Base-by-base conservation (phyloP, 1,140 invertebrate genomes). In the Battus philenor region DNA sequence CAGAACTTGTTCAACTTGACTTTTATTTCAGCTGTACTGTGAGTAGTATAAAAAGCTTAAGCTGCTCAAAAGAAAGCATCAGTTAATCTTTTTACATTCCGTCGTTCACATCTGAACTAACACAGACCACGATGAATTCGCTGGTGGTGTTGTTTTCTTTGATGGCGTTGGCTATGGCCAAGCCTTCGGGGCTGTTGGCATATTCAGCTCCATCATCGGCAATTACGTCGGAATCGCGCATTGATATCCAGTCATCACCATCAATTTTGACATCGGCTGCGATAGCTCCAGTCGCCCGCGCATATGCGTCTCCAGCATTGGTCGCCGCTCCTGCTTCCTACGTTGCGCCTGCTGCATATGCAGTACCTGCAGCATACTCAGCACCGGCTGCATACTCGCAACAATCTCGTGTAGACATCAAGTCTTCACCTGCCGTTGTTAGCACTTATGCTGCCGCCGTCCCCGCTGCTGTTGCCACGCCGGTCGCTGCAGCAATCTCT, bases 101-200 rank as follows among this genome's bases (percentile, higher is more conserved):
- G 54, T 74, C 61, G 50, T 63, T 69, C 47, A 44, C 48, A 64
- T 54, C 67, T 75, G 70, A 80, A 82, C 62, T 68, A 75, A 80
- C 81, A 82, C 81, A 85, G 81, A 85, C 78, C 81, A 82, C 81
- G 73, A 84, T 82, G 82, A 75, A 80, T 47, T 72, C 75, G 76
- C 72, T 85, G 86, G 86, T 88, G 81, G 86, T 88, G 84, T 86
- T 88, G 54, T 72, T 86, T 60, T 89, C 87, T 68, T 72, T 90
- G 56, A 68, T 87, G 57, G 86, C 79, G 58, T 54, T 84, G 13
- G 79, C 74, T 44, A 54, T 67, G n/a, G 86, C 85, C 59, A 66
- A 71, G 44, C 82, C 83, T 16, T 68, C 64, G 1, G 72, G 83
- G 1, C 47, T 86, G 1, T n/a, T 60, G 17, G 44, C 47, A 6